A percentile compares a stretch with the other conserved stretches of the same genome.
Evolutionary conservation across 2,113 vertebrate species (phyloP).

Genomic region (Oncorhynchus clarkii): DNA sequence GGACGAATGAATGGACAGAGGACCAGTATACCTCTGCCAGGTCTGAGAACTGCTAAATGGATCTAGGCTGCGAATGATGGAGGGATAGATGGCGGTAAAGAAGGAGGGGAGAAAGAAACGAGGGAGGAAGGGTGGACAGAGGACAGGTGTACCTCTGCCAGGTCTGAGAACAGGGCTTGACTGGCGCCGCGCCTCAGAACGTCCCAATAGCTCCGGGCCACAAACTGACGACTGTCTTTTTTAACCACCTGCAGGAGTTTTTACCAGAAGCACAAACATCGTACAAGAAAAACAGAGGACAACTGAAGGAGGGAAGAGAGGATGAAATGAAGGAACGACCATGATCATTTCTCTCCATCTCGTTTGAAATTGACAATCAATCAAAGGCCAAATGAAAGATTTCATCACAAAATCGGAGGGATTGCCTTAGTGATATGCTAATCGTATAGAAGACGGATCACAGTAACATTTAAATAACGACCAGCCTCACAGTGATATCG

Average conservation of each 20-base stretch:
- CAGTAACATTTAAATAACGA: neutral
- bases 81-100: neutral
- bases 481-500: too few species aligned
- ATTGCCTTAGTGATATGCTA: neutral
- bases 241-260: conserved; percentile 87
- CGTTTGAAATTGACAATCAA: neutral
- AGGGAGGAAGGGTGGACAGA: conserved; percentile 15
- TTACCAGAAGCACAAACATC: conserved; percentile 69
- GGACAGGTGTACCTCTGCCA: conserved; percentile 88
- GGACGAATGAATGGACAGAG: neutral
- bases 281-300: neutral
- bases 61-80: neutral
- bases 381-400: neutral
- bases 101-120: conserved; percentile 20
- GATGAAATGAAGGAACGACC: neutral
- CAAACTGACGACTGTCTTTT: conserved; percentile 88
- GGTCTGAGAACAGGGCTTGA: conserved; percentile 97
- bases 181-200: conserved; percentile 93
- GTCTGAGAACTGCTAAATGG: neutral
- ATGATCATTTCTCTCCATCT: neutral
- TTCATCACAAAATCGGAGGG: neutral
- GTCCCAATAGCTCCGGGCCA: conserved; percentile 96
- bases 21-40: neutral
- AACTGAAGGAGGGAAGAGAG: neutral
- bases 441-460: neutral